These are phyloP conservation scores for Stomatorhinus ivindoensis DNA, from an alignment of 2,113 vertebrate genomes.

Conservation along the genomic window DNA sequence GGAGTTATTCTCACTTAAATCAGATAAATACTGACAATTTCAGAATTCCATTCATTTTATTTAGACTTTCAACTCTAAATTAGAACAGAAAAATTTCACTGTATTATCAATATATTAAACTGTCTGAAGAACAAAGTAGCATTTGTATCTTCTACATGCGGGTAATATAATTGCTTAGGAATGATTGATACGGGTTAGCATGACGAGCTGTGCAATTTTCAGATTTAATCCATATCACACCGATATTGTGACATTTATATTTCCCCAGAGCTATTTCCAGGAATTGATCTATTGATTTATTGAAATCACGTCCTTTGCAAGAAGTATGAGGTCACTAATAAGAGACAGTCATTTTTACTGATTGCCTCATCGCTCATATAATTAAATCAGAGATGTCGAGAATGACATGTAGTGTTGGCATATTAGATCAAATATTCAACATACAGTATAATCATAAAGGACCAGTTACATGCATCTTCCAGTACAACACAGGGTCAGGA, in stretches of 20 bases:
- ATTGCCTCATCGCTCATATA: background rate
- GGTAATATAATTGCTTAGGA: background rate
- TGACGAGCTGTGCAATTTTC: background rate
- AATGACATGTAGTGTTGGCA: background rate
- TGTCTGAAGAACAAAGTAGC: background rate
- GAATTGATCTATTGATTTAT: slow-evolving; percentile 28
- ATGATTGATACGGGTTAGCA: background rate
- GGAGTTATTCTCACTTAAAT: background rate
- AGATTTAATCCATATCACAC: background rate
- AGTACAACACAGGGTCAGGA: background rate
- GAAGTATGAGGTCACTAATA: slow-evolving; percentile 27
- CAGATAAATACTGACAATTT: background rate
- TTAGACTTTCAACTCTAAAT: background rate
- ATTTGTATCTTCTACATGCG: background rate
- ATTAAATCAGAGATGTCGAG: background rate
- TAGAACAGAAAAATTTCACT: background rate
- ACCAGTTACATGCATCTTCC: background rate
- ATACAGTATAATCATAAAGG: background rate
- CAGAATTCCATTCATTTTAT: background rate
- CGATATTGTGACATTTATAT: slow-evolving; percentile 28
- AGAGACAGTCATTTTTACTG: slow-evolving; percentile 21
- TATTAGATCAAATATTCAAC: background rate
- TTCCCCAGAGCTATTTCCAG: slow-evolving; percentile 8
- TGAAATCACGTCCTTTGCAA: slow-evolving; percentile 28
- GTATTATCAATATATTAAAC: background rate